Evolutionary conservation across 2,888 invertebrate species (phyloP), one percentile per base, ranked within the genome.

Genomic region (Lochmaea crataegi): DNA sequence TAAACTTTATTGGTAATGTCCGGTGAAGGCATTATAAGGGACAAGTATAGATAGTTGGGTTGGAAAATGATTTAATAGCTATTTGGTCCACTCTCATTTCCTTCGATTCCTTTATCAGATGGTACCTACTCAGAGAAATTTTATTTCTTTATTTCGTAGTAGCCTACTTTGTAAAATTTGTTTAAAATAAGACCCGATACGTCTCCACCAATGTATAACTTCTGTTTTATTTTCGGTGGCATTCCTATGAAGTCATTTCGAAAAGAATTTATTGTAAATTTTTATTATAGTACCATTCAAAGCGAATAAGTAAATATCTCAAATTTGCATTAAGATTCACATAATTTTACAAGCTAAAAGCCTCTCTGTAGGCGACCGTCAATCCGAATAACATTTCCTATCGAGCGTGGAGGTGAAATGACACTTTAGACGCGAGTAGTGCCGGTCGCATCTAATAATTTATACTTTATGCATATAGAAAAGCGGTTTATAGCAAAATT

Each of bases 331-430:
- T 76, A 53, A 65, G 58, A 65, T 58, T 65, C 65, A 64, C 78
- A 80, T 81, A 81, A 81, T 73, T 81, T 80, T 72, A 68, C 73
- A 65, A 77, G 76, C 80, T 80, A 80, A 81, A 76, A 80, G 76
- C 76, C 51, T 65, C 65, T 80, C 76, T 79, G 80, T 80, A 78
- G 80, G 80, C 74, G 71, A 77, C 71, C 45, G 81, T 81, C 80
- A 81, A 81, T 81, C 80, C 78, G 75, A 81, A 81, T 81, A 79
- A 80, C 79, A 79, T 78, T 79, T 80, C 78, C 77, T 77, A 78
- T 77, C 78, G 65, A 65, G 74, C 70, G 79, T 65, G 76, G 75
- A 79, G 77, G 77, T 79, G 80, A 80, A 79, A 80, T 70, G 75
- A 75, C 72, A 61, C 60, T 74, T 64, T 45, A n/a, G 73, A 72